Conservation (phyloP, 2,113 vertebrate genomes). For the Sapayoa aenigma region DNA sequence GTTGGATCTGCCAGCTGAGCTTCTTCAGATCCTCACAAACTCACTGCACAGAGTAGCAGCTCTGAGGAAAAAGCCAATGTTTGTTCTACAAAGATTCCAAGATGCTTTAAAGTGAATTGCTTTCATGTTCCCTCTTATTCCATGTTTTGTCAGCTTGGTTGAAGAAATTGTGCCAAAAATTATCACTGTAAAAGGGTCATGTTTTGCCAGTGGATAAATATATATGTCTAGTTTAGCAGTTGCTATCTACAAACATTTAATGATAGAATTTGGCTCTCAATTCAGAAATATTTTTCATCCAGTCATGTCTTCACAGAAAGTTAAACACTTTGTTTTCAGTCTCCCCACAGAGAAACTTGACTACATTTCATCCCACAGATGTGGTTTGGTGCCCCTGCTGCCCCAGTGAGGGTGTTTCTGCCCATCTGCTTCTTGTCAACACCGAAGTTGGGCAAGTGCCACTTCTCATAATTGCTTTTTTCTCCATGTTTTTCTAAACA, state of each 20-base stretch:
- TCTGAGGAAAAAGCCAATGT: background rate
- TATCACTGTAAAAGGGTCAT: background rate
- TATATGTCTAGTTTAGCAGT: background rate
- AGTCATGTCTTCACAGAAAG: background rate
- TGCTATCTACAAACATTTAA: background rate
- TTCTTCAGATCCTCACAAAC: background rate
- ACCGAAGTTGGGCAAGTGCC: slow-evolving; percentile 31
- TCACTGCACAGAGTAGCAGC: background rate
- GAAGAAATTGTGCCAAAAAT: slow-evolving; percentile 13
- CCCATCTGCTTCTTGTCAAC: slow-evolving; percentile 41
- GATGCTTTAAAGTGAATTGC: background rate
- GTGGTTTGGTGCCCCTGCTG: background rate
- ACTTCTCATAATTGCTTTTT: slow-evolving; percentile 37
- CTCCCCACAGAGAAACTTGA: background rate
- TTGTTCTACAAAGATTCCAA: background rate
- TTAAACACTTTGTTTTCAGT: background rate
- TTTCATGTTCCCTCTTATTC: background rate
- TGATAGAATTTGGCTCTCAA: background rate
- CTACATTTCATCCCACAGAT: background rate
- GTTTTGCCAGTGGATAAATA: background rate
- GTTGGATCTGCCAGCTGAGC: background rate
- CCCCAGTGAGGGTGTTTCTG: background rate
- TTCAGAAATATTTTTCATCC: background rate
- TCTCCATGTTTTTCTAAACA: background rate
- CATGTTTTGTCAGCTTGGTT: background rate